Evolutionary conservation across 2,113 vertebrate genomes (phyloP), one percentile per base, ranked within the genome.

Genomic region (Chinchilla lanigera): DNA sequence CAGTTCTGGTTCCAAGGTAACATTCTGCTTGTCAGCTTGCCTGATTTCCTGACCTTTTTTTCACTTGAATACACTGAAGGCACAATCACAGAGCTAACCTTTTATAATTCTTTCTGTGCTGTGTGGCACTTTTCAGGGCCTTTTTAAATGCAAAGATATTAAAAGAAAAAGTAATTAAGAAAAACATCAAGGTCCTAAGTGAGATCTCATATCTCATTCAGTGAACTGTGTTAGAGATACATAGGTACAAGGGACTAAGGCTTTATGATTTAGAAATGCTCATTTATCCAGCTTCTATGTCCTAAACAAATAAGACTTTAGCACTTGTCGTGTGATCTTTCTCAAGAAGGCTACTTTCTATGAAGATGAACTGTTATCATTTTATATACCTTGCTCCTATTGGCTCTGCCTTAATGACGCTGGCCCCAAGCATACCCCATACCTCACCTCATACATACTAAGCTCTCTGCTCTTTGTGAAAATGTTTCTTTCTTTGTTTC

Each of bases 121-220:
- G 90, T 82, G 28, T 95, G 89, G 81, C 30, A 89, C 60, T 9
- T 89, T 22, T 94, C 60, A 94, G 69, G 33, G 61, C 26, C 56
- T 73, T 89, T 93, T 84, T 80, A 93, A 95, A 91, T 97, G 94
- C 50, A 90, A 75, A 96, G 58, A 94, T 50, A 95, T 94, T 90
- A 47, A 60, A 44, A 81, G 56, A 77, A 50, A 94, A 88, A 69
- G 9, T 38, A 69, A 69, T 69, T 38, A 71, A 81, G 73, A 82
- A 94, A 86, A 95, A 47, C 33, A 86, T 24, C 90, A 7, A 89
- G 9, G 17, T 58, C 19, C 35, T 82, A 60, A 83, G 14, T 78
- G 75, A 87, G 44, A 67, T 41, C 35, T 84, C 56, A 73, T 58
- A 80, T 71, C 61, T 80, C 71, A 16, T 65, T 87, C 44, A 78